phyloP scores from a whole-genome alignment of 2,113 vertebrate genomes.

The Andinoacara biseriatus region DNA sequence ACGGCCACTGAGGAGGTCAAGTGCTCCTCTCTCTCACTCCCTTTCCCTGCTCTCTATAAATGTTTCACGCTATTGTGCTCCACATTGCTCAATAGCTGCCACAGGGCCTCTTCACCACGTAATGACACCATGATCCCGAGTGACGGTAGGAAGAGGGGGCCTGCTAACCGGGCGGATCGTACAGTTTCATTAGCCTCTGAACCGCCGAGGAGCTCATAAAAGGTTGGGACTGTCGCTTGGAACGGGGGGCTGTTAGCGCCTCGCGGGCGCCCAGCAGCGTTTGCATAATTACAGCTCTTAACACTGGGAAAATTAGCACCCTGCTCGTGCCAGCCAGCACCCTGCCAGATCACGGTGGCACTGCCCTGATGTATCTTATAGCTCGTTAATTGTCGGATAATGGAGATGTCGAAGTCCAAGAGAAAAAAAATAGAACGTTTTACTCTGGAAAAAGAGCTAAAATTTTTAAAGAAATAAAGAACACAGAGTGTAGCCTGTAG shows the following conservation, averaged over 20 bases:
- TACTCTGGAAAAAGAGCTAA: not conserved
- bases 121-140: slow-evolving; percentile 39
- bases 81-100: slow-evolving; percentile 35
- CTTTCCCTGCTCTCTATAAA: slow-evolving; percentile 16
- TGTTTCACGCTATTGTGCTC: slow-evolving; percentile 26
- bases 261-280: slow-evolving; percentile 86
- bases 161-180: slow-evolving; percentile 25
- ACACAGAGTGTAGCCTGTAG: not conserved
- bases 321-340: slow-evolving; percentile 72
- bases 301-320: slow-evolving; percentile 88
- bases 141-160: slow-evolving; percentile 43
- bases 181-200: slow-evolving; percentile 72
- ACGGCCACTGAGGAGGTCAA: slow-evolving; percentile 38
- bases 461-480: too few relatives aligned
- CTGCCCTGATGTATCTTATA: slow-evolving; percentile 37
- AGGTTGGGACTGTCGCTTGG: slow-evolving; percentile 61
- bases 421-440: slow-evolving; percentile 27
- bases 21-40: slow-evolving; percentile 23
- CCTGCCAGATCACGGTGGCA: slow-evolving; percentile 47
- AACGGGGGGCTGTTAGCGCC: slow-evolving; percentile 88
- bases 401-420: slow-evolving; percentile 27
- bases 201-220: slow-evolving; percentile 58
- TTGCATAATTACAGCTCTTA: slow-evolving; percentile 92
- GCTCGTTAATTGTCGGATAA: slow-evolving; percentile 56
- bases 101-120: slow-evolving; percentile 35